Base-by-base conservation (phyloP, 2,888 invertebrate genomes). In the Limenitis arthemis region DNA sequence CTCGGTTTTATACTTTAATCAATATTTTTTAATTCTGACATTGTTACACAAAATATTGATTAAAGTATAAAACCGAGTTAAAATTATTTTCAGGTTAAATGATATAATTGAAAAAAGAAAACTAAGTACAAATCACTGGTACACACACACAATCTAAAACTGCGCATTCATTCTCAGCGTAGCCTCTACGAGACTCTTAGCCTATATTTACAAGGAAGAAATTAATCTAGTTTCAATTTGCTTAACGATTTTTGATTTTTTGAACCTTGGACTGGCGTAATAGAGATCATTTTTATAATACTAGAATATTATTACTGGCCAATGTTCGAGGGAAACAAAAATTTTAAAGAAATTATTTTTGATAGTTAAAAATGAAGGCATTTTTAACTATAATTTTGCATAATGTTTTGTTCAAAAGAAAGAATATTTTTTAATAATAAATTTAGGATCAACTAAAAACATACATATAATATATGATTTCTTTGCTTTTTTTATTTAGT, bases 101-200 rank as follows among this genome's bases (percentile, higher is more conserved):
- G n/a, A n/a, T n/a, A n/a, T n/a, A n/a, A n/a, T n/a, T n/a, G 8
- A 8, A 36, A 29, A 20, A 8, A 32, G 32, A 20, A 5, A 34
- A 41, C 29, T 36, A 49, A 54, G 48, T 51, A 49, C 38, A 42
- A n/a, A 41, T 55, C 50, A 57, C 52, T 55, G 48, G 54, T 50
- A 32, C 8, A 50, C 34, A 20, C 47, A 32, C 8, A 50, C 34
- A 20, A 71, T 72, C 81, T 73, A 77, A 79, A 81, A 80, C 84
- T 80, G 83, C 79, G 70, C 74, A 70, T 65, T 58, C 69, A 65
- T 66, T 60, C 63, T 54, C 63, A 60, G 56, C 69, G 61, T 75
- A 83, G 84, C 84, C 84, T 84, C 84, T 79, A 79, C 62, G 83
- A 84, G 84, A 79, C 68, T 53, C 72, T 77, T 77, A 67, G 48